Base-by-base conservation (phyloP, 2,888 invertebrate species). In the Scaptomyza tumidula region DNA sequence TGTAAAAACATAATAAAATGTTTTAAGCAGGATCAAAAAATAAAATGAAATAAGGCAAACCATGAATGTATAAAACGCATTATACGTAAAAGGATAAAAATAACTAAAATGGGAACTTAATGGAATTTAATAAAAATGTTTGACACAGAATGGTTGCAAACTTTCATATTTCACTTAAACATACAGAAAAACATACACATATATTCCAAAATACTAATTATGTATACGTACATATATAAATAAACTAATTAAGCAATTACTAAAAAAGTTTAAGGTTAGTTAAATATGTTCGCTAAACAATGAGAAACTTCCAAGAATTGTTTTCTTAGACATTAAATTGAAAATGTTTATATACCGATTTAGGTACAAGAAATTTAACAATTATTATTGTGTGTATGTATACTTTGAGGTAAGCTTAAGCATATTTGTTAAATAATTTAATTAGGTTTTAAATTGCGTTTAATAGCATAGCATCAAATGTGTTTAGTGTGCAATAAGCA, bases 371-470 rank as follows among this genome's bases (percentile, higher is more conserved):
- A 52, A 61, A 50, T 55, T 16, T 33, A 57, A 19, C 19, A 63
- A 56, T 48, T 14, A 39, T 9, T 9, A 45, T 50, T 49, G 16
- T 35, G 65, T 64, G 45, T 74, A 75, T 82, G 75, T 78, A 78
- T 81, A 81, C 52, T 81, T 84, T 78, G 55, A 65, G 66, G 77
- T 71, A 73, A 78, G 81, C 86, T 84, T 80, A 76, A 71, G 71
- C 67, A 71, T 69, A 78, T 84, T 80, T 78, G 83, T 78, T 80
- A 75, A 69, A 63, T 83, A 75, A 78, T 74, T 78, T 75, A 79
- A 71, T 66, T 60, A 66, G 24, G 24, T 24, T 24, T 24, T 58
- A 54, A 44, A 78, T 78, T 83, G 53, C 69, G 65, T 83, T 69
- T 67, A 73, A 73, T 64, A 64, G 60, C 65, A 71, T 55, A 53